Percentiles rank a stretch among this genome's conserved stretches.
phyloP scores from a whole-genome alignment of 1,140 invertebrate genomes.

The Parapsyche elsis region DNA sequence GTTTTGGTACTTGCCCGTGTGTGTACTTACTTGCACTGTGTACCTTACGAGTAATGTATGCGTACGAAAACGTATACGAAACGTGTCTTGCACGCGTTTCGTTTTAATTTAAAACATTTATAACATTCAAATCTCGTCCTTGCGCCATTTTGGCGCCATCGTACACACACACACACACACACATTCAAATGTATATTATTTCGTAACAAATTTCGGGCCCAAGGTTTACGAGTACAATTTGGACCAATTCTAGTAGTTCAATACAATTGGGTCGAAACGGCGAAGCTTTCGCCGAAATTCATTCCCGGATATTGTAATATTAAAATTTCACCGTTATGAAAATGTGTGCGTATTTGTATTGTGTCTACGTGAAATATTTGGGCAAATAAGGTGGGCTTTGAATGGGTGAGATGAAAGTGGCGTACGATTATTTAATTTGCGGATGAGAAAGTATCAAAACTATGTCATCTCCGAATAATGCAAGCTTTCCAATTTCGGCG shows the following conservation, averaged over 20 bases:
- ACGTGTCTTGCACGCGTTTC: conserved; percentile 13
- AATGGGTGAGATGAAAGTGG: conserved; percentile 15
- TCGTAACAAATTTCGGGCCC: conserved; percentile 8
- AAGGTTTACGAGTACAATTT: background rate
- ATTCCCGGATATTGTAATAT: too few species aligned
- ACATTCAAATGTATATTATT: background rate
- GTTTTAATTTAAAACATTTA: conserved; percentile 25
- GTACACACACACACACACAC: background rate
- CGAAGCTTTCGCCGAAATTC: too few species aligned
- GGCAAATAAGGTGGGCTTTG: background rate
- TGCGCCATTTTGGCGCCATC: conserved; percentile 44
- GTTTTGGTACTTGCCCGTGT: background rate
- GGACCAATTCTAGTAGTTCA: background rate
- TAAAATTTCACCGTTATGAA: too few species aligned
- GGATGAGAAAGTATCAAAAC: conserved; percentile 31
- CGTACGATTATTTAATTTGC: conserved; percentile 29
- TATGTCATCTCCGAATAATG: conserved; percentile 32
- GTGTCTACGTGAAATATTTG: too few species aligned
- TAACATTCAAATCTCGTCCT: conserved; percentile 39
- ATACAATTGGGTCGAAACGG: background rate
- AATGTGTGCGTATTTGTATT: too few species aligned
- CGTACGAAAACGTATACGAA: background rate
- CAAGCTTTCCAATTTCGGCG: conserved; percentile 28
- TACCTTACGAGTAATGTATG: background rate
- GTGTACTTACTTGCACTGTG: too few species aligned